Evolutionary conservation across 2,113 vertebrate genomes (phyloP), one percentile per base, ranked within the genome.

Genomic region (Dipodomys merriami): DNA sequence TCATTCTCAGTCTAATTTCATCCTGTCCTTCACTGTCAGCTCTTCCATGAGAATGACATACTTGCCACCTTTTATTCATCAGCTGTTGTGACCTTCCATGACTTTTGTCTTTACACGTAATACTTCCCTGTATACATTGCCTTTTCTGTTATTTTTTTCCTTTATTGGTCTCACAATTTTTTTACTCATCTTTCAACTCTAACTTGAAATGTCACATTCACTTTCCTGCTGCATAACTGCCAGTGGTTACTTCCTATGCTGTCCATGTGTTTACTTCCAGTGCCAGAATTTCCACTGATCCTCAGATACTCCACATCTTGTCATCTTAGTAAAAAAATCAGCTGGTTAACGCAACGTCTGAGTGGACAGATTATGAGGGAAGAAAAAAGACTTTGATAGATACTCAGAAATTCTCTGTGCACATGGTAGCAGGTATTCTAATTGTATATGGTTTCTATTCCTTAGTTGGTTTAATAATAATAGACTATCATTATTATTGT

Each of bases 101-200:
- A 2, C 30, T 62, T 49, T 74, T 81, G 69, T 91, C 82, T 82
- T 90, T 72, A 33, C 5, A 53, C 20, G 72, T 83, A 74, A 62
- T 30, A 11, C 23, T 68, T 78, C 25, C 35, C 49, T 73, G 33
- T 57, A 4, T 57, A 57, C 15, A 13, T 57, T 57, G 15, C 53
- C 15, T 18, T 57, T 16, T 57, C 53, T 57, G 15, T 57, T 57
- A 13, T 22, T 93, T 92, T 57, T 39, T 39, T 39, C 5, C 5
- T 39, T 39, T 39, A 39, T 94, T 79, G 6, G 33, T 71, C 25
- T 67, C 76, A 76, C 20, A 83, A 27, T 84, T 57, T 88, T 94
- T 89, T 90, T 71, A 82, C 71, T 92, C 65, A 76, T 74, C 33
- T 71, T 96, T 93, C 95, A 86, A 57, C 49, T 87, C 53, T 64